These are phyloP conservation scores for Geodia barretti DNA, from an alignment of 37 sponge, comb jelly and placozoan genomes.

Conservation along the genomic window DNA sequence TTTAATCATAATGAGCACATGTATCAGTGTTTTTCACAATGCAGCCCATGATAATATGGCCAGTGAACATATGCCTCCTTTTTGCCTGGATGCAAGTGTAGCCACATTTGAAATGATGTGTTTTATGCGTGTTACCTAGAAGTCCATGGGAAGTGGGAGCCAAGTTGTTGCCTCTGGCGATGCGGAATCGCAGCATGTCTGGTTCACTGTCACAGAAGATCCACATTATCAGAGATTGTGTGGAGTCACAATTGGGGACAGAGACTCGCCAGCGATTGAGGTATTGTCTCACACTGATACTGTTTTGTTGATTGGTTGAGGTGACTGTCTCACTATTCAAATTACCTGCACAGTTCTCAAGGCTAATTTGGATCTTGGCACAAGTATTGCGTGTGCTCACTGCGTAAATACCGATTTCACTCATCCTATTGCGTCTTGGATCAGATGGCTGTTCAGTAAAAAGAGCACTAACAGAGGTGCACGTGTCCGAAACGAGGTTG, in stretches of 20 bases:
- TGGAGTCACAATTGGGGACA: conserved; percentile 49
- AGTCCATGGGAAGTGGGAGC: conserved; percentile 55
- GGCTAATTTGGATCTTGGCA: not conserved
- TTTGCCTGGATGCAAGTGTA: too few relatives aligned
- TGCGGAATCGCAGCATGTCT: conserved; percentile 23
- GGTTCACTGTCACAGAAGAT: conserved; percentile 14
- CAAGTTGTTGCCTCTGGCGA: conserved; percentile 38
- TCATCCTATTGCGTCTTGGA: conserved; percentile 17
- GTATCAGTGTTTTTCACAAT: too few relatives aligned
- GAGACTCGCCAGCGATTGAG: conserved; percentile 17
- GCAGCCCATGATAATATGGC: too few relatives aligned
- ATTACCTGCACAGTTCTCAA: not conserved
- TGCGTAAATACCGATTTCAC: conserved; percentile 23
- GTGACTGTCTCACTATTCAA: not conserved
- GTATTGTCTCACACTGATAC: not conserved
- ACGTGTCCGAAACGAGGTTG: conserved; percentile 37
- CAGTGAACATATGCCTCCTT: too few relatives aligned
- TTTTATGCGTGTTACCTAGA: too few relatives aligned
- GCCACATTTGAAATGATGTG: too few relatives aligned
- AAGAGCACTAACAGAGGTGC: conserved; percentile 50
- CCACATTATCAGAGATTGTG: conserved; percentile 53
- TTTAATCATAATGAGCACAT: too few relatives aligned
- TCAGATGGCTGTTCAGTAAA: conserved; percentile 5
- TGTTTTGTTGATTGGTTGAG: not conserved
- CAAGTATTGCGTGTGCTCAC: conserved; percentile 1